These are phyloP conservation scores for Amiota minor DNA, from an alignment of 2,888 invertebrate species.

Conservation along the genomic window DNA sequence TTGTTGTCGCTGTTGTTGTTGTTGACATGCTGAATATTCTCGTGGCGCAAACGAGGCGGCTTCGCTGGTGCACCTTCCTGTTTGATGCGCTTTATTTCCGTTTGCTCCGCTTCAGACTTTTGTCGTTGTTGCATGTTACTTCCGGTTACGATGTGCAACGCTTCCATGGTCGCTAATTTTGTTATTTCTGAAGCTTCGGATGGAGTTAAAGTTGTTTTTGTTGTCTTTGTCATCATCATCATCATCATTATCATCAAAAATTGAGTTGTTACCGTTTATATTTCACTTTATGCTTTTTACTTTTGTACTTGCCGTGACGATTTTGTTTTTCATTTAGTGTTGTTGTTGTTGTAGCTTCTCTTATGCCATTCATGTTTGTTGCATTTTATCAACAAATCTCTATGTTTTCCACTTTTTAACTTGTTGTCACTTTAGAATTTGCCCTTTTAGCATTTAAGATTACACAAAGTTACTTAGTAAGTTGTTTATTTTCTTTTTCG, in stretches of 20 bases:
- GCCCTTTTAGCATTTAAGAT: too few species aligned
- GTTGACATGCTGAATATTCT: not conserved
- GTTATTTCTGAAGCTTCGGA: conserved; percentile 20
- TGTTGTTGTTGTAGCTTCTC: conserved; percentile 23
- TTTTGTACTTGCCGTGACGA: conserved; percentile 24
- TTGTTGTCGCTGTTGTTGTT: conserved; percentile 9
- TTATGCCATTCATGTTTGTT: conserved; percentile 37
- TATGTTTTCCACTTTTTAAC: not conserved
- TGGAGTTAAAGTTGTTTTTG: conserved; percentile 8
- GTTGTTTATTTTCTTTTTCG: too few species aligned
- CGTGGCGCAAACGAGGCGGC: conserved; percentile 45
- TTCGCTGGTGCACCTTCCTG: conserved; percentile 42
- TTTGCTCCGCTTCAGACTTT: conserved; percentile 27
- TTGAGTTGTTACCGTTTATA: conserved; percentile 29
- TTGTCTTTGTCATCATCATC: conserved; percentile 27
- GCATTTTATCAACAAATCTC: conserved; percentile 12
- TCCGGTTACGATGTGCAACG: conserved; percentile 29
- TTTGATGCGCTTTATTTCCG: conserved; percentile 36
- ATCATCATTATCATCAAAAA: too few species aligned
- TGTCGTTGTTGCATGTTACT: conserved; percentile 18
- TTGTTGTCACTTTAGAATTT: too few species aligned
- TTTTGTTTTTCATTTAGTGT: conserved; percentile 20
- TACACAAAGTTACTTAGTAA: not conserved
- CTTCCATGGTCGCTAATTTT: not conserved
- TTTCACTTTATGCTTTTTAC: conserved; percentile 32